Evolutionary conservation across 2,113 vertebrate species (phyloP), one percentile per base, ranked within the genome.

Genomic region (Ameiurus melas): DNA sequence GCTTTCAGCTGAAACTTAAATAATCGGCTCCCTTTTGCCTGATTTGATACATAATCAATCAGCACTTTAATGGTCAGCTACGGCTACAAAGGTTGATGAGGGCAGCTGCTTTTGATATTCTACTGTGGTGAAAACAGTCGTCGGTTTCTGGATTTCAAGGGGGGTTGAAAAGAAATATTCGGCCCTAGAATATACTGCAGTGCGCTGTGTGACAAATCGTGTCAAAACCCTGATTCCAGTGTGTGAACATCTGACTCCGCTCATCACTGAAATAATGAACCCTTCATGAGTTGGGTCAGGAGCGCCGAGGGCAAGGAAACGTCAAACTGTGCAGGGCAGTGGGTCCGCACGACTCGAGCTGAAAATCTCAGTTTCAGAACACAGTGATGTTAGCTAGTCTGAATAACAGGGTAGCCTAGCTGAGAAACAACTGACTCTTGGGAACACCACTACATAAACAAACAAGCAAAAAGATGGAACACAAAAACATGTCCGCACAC

Each of bases 71-170:
- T 57, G 85, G 58, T 57, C 75, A 78, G 80, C 39, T 80, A 84
- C 19, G 30, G 83, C 68, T 84, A 25, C n/a, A 83, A 83, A 87
- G 85, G 88, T 87, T 84, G 86, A 86, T 90, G 88, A 90, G 83
- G 85, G 78, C 89, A 90, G 81, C 57, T 83, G 84, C 55, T 86
- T 47, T 20, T 10, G 39, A 36, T 30, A 58, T 55, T 83, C 12
- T 25, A 27, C 36, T 43, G 80, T 39, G 36, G 68, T 39, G 43
- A 33, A 84, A 36, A 88, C 22, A 83, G 39, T 77, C 47, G 53
- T 88, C 80, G 27, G 53, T 68, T 57, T 47, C 1, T 20, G 19
- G 68, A 66, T 58, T 73, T 62, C 13, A 14, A 66, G 25, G 33
- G 33, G n/a, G 51, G 70, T 12, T 9, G 47, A 33, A 20, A 36